phyloP scores from a whole-genome alignment of 2,113 vertebrate species.

The Cebus imitator region DNA sequence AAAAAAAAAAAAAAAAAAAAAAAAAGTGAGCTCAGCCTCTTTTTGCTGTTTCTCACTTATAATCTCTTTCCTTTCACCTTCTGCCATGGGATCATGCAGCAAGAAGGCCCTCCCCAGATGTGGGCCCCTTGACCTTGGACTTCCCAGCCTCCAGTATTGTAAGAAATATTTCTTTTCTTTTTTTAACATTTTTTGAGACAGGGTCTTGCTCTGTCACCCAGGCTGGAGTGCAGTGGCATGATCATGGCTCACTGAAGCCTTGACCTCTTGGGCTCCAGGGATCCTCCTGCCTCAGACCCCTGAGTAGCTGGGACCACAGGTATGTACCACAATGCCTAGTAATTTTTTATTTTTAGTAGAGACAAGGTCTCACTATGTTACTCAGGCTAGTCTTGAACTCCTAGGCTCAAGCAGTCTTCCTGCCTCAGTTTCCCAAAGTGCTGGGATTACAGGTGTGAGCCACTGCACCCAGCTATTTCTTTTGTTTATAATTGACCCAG shows the following conservation, averaged over 20 bases:
- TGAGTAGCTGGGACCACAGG: neutral
- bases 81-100: neutral
- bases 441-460: neutral
- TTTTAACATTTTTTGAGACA: too few species aligned
- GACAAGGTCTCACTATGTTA: neutral
- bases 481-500: neutral
- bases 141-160: neutral
- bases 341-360: neutral
- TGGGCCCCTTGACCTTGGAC: neutral
- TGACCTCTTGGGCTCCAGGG: neutral
- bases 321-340: neutral
- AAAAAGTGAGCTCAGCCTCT: neutral
- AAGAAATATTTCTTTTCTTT: neutral
- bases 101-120: neutral
- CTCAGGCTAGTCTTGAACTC: neutral
- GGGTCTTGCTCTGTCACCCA: neutral
- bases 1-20: too few species aligned
- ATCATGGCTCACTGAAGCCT: neutral
- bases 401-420: neutral
- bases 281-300: neutral
- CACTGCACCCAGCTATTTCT: neutral
- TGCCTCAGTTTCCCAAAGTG: neutral
- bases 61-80: neutral
- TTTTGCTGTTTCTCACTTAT: neutral
- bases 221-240: neutral